A percentile compares a stretch with the other conserved stretches of the same genome.
Evolutionary conservation across 2,113 vertebrate genomes (phyloP).

Genomic region (Vulpes lagopus): DNA sequence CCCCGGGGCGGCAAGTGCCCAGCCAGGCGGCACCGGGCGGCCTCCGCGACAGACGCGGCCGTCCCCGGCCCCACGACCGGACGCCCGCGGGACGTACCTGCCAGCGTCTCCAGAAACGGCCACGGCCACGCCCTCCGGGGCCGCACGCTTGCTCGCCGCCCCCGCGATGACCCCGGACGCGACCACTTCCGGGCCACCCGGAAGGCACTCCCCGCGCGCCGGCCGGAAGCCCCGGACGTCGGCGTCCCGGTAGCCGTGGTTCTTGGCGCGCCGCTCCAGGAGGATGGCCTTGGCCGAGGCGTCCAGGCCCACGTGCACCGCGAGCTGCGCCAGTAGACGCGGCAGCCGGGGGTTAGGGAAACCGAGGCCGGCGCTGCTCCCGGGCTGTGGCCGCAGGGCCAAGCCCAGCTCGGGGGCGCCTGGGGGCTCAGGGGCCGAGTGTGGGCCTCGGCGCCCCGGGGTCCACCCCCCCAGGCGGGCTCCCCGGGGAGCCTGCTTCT

Average conservation of each 20-base stretch:
- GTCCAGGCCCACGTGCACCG: conserved; percentile 89
- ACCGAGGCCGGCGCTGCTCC: conserved; percentile 44
- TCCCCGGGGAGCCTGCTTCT: no score
- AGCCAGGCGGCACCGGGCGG: not conserved
- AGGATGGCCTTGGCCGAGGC: conserved; percentile 85
- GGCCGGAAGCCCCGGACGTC: conserved; percentile 89
- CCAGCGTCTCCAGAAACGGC: conserved; percentile 91
- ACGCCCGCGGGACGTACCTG: conserved; percentile 82
- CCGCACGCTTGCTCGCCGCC: conserved; percentile 84
- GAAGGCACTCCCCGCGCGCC: conserved; percentile 86
- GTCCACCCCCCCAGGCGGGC: no score
- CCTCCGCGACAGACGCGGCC: not conserved
- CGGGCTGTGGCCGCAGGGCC: not conserved
- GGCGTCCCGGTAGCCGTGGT: conserved; percentile 88
- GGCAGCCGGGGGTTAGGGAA: conserved; percentile 56
- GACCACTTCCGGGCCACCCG: conserved; percentile 89
- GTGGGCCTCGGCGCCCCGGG: no score
- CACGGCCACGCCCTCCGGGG: conserved; percentile 84
- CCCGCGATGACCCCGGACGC: conserved; percentile 90
- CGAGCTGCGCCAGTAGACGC: conserved; percentile 83
- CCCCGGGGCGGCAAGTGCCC: not conserved
- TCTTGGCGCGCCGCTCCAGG: conserved; percentile 92
- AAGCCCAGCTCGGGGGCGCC: not conserved
- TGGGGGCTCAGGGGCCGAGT: no score
- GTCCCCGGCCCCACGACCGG: no score